phyloP scores from a whole-genome alignment of 2,113 vertebrate species.

The Peromyscus leucopus region DNA sequence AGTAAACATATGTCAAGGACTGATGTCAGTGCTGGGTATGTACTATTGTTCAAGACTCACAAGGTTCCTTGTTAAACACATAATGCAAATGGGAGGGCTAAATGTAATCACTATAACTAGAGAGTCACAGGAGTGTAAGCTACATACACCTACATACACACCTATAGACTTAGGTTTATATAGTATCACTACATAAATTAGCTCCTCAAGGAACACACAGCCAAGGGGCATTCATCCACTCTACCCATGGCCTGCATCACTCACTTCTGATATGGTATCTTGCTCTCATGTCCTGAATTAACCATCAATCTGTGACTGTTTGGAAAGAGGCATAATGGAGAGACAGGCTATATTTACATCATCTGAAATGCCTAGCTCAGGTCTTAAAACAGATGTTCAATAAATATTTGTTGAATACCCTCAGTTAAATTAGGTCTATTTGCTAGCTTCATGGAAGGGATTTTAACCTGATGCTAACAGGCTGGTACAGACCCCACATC shows the following conservation, averaged over 20 bases:
- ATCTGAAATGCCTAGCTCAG: slow-evolving; percentile 12
- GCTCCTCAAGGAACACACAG: neutral
- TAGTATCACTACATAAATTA: neutral
- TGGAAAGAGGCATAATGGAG: neutral
- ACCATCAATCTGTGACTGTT: slow-evolving; percentile 23
- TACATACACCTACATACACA: neutral
- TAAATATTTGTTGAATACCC: slow-evolving; percentile 45
- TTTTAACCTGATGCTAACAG: slow-evolving; percentile 30
- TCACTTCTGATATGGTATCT: neutral
- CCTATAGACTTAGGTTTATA: neutral
- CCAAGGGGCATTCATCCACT: neutral
- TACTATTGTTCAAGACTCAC: neutral
- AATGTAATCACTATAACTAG: neutral
- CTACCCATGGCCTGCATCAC: neutral
- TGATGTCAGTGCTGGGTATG: neutral
- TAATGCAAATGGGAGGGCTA: neutral
- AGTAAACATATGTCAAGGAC: neutral
- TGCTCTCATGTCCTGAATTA: neutral
- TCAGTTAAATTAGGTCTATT: slow-evolving; percentile 49
- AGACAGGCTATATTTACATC: neutral
- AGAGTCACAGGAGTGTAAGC: neutral
- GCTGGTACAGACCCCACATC: slow-evolving; percentile 5
- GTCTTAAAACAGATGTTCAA: slow-evolving; percentile 39
- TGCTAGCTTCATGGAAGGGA: neutral
- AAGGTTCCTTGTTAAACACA: neutral